Conservation (phyloP, 2,113 vertebrate genomes). For the Pollimyrus isidori region DNA sequence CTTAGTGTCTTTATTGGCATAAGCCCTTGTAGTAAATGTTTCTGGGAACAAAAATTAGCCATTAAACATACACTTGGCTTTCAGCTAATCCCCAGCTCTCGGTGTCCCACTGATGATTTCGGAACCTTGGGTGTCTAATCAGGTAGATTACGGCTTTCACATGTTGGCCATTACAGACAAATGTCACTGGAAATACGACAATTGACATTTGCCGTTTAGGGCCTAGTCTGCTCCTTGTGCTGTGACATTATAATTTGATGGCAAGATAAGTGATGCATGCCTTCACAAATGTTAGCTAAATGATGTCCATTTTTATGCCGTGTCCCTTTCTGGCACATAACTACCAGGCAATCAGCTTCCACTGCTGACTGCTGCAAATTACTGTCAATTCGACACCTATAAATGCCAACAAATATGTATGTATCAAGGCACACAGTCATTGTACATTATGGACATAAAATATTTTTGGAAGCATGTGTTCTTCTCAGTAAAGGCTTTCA, state of each 20-base stretch:
- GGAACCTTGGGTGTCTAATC: conserved; percentile 54
- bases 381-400: not conserved
- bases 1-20: conserved; percentile 43
- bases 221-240: conserved; percentile 31
- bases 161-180: conserved; percentile 66
- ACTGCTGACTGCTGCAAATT: not conserved
- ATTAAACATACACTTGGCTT: conserved; percentile 28
- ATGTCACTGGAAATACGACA: conserved; percentile 73
- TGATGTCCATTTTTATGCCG: conserved; percentile 58
- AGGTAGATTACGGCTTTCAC: conserved; percentile 58
- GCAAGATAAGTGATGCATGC: conserved; percentile 67
- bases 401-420: not conserved
- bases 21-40: conserved; percentile 30
- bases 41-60: conserved; percentile 38
- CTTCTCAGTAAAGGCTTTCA: not conserved
- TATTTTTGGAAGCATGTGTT: not conserved
- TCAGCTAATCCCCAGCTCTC: conserved; percentile 13
- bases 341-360: not conserved
- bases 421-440: not conserved
- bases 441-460: too few species aligned
- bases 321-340: conserved; percentile 41
- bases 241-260: conserved; percentile 38
- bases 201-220: conserved; percentile 67
- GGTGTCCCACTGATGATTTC: conserved; percentile 10
- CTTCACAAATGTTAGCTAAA: conserved; percentile 78